Base-by-base conservation (phyloP, 2,888 invertebrate species). In the Elaeidobius kamerunicus region DNA sequence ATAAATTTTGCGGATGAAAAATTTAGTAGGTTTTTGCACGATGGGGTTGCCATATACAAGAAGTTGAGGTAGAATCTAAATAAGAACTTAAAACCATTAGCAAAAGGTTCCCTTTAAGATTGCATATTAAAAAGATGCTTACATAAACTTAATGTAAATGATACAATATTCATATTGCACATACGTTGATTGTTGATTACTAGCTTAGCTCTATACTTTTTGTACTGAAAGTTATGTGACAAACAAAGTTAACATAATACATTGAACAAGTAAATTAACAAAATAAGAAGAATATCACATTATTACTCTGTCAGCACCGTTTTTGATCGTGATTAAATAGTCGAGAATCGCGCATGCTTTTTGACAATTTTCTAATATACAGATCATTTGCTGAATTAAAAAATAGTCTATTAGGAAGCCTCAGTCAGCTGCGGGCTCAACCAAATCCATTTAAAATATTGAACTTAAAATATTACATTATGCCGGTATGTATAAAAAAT, bases 261-360 rank as follows among this genome's bases (percentile, higher is more conserved):
- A 52, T 27, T 49, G 64, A 67, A 67, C 65, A 67, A 67, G 62
- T 65, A 68, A 68, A 70, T 59, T 70, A 70, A 71, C 69, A 71
- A 69, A 71, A 69, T 65, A 57, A 69, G 68, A 65, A 67, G 64
- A 70, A 67, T 69, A 72, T 71, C 72, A 72, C 72, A 72, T 69
- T 71, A 67, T 67, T 67, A 68, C 65, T 65, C 17, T 65, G 65
- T 69, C 70, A 71, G 70, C 71, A 71, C 69, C 70, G 34, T 67
- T 71, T 69, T 67, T 63, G 59, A 62, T 64, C 62, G 59, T 63
- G 63, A 62, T 57, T 59, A 34, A 60, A 55, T 59, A 38, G 57
- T 59, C 60, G 58, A 60, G 51, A 44, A 45, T 45, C 51, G 51
- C 20, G 12, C 12, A 18, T 28, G 19, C 19, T 12, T 19, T 39